These are phyloP conservation scores for Hypsibius dujardini DNA, from an alignment of 1,140 invertebrate species.

Conservation along the genomic window DNA sequence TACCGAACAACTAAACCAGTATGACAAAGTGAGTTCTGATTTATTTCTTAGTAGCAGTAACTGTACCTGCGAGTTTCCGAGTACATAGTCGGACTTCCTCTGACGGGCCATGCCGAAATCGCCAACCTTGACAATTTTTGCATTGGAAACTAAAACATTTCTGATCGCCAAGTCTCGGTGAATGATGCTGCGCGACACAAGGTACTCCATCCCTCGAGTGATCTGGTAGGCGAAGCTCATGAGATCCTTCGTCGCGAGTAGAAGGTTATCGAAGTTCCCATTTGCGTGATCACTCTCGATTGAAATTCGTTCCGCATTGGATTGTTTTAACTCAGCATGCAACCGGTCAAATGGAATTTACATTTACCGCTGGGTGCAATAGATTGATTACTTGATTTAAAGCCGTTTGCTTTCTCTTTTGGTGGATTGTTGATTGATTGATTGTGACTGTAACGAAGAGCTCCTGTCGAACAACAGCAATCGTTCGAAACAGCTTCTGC, in stretches of 20 bases:
- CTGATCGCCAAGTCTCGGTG: slow-evolving; percentile 40
- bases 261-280: slow-evolving; percentile 37
- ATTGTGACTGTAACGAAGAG: too few species aligned
- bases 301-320: not conserved
- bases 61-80: too few species aligned
- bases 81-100: slow-evolving; percentile 24
- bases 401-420: not conserved
- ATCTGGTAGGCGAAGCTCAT: slow-evolving; percentile 64
- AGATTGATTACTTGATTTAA: too few species aligned
- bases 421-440: not conserved
- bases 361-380: too few species aligned
- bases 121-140: slow-evolving; percentile 36
- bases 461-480: too few species aligned
- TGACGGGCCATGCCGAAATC: slow-evolving; percentile 40
- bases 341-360: not conserved
- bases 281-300: not conserved
- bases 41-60: too few species aligned
- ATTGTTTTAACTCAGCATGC: not conserved
- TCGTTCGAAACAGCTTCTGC: too few species aligned
- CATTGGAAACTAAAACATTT: slow-evolving; percentile 37
- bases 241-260: slow-evolving; percentile 72
- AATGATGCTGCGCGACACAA: slow-evolving; percentile 83
- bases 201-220: slow-evolving; percentile 79
- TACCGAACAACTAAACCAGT: too few species aligned
- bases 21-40: too few species aligned